Evolutionary conservation across 2,888 invertebrate genomes (phyloP).

Genomic region (Eristalis pertinax): DNA sequence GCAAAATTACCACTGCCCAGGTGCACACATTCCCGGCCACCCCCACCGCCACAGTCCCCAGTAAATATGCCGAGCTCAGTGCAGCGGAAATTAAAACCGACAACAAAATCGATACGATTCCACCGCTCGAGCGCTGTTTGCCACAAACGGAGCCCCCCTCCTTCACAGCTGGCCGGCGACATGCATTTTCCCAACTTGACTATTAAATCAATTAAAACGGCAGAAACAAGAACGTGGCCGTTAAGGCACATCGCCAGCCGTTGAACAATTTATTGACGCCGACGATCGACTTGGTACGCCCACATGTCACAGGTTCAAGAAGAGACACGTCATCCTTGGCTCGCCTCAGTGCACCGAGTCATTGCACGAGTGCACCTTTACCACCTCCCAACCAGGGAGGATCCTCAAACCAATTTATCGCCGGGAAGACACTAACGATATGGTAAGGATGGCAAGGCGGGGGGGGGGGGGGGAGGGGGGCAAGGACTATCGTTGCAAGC

Average conservation of each 20-base stretch:
- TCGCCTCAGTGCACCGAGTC: constrained; percentile 10
- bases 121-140: not conserved
- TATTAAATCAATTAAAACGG: constrained; percentile 4
- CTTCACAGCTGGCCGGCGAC: not conserved
- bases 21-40: not conserved
- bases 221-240: not conserved
- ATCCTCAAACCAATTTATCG: constrained; percentile 25
- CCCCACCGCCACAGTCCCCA: not conserved
- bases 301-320: constrained; percentile 1
- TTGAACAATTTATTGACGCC: constrained; percentile 40
- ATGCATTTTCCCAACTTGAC: not conserved
- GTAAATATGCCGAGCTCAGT: not conserved
- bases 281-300: constrained; percentile 26
- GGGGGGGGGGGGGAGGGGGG: not conserved
- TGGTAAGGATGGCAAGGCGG: not conserved
- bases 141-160: not conserved
- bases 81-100: not conserved
- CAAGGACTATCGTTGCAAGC: not conserved
- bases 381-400: constrained; percentile 5
- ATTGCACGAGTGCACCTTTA: constrained; percentile 15
- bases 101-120: not conserved
- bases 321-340: constrained; percentile 10
- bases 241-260: constrained; percentile 24
- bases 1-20: not conserved
- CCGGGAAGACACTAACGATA: not conserved